These are phyloP conservation scores for Cataglyphis hispanica DNA, from an alignment of 1,140 invertebrate genomes.

Conservation along the genomic window DNA sequence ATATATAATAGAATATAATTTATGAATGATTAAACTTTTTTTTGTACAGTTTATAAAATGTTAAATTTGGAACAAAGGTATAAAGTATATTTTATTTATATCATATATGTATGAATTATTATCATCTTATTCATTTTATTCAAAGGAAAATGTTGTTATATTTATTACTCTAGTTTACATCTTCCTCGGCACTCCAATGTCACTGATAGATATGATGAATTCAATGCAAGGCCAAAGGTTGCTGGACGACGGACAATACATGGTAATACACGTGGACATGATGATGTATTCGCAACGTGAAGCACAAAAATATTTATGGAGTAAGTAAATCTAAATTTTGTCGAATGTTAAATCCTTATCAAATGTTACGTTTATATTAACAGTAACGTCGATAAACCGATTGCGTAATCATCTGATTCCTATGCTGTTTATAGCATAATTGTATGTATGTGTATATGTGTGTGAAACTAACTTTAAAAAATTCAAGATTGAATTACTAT, in stretches of 20 bases:
- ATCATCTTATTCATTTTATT: not conserved
- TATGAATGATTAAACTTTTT: not conserved
- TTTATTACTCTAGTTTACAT: conserved; percentile 92
- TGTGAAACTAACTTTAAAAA: not conserved
- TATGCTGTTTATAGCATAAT: conserved; percentile 1
- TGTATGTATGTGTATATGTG: not conserved
- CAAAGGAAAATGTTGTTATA: not conserved
- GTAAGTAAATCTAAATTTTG: conserved; percentile 88
- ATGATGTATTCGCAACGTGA: conserved; percentile 93
- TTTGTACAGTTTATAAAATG: too few species aligned
- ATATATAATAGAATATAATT: not conserved
- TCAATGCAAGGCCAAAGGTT: conserved; percentile 95
- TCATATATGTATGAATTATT: not conserved
- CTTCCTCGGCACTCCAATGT: conserved; percentile 93
- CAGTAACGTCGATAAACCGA: not conserved
- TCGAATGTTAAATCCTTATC: conserved; percentile 11
- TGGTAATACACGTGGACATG: conserved; percentile 97
- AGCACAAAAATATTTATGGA: conserved; percentile 95
- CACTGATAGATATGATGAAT: conserved; percentile 95
- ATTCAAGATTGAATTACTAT: conserved; percentile 2
- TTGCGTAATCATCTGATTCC: conserved; percentile 16
- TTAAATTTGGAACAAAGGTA: too few species aligned
- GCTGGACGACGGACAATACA: conserved; percentile 96
- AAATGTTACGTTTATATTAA: not conserved
- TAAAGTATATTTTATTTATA: not conserved